Evolutionary conservation across 2,888 invertebrate genomes (phyloP), one percentile per base, ranked within the genome.

Genomic region (Orthosia gothica): DNA sequence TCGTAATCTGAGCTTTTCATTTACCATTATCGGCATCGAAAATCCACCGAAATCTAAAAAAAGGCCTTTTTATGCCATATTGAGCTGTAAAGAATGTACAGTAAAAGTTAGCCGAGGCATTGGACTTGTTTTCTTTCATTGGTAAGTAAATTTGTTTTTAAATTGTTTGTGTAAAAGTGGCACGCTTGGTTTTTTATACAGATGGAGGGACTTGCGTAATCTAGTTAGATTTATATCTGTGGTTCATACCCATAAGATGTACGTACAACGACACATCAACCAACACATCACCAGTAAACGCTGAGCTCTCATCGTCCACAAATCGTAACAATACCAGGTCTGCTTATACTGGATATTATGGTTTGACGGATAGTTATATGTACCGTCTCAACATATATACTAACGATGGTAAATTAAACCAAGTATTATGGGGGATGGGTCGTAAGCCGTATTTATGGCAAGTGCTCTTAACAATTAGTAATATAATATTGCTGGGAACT

Each of bases 401-500:
- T 77, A 77, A 84, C 61, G 74, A 66, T 69, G 76, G 84, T 82
- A 81, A 76, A 84, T 86, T 86, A 84, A 67, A 66, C 84, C 73
- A 70, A 54, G 76, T 40, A 82, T 82, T 67, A 76, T 70, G 40
- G 73, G 70, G 82, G 71, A 64, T 66, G 71, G 78, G 58, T 40
- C 63, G 62, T 78, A 78, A 82, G 76, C 82, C 67, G 68, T 84
- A 85, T 85, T 85, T 85, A 85, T 86, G 81, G 69, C 68, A 76
- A 81, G 73, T 82, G 78, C 78, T 74, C 82, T 62, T 80, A 85
- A 84, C 86, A 85, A 86, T 85, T 86, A 86, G 82, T 84, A 72
- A 73, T 76, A 69, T 84, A 76, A 85, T 85, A 84, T 84, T 58
- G 74, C 70, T 62, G 72, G 70, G 73, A 73, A 82, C 69, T 80